Evolutionary conservation across 2,113 vertebrate species (phyloP).

Genomic region (Meleagris gallopavo): DNA sequence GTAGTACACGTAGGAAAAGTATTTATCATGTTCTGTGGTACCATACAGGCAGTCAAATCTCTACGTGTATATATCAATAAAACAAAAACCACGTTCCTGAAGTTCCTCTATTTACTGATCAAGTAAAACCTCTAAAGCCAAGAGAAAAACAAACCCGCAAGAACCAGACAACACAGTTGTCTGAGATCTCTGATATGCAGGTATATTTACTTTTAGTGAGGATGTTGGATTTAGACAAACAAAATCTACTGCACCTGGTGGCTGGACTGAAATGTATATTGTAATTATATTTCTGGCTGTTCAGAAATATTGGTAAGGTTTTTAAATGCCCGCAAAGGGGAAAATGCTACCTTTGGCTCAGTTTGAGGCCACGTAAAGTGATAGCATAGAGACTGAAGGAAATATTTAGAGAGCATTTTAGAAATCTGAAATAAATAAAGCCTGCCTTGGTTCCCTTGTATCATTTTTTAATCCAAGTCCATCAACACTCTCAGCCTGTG

Average conservation of each 20-base stretch:
- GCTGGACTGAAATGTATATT: not conserved
- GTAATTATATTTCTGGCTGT: not conserved
- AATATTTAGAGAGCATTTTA: not conserved
- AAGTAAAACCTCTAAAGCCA: not conserved
- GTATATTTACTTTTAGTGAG: not conserved
- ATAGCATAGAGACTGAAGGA: not conserved
- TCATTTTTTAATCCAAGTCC: not conserved
- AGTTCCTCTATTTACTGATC: constrained; percentile 13
- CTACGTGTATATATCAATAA: constrained; percentile 26
- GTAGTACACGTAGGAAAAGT: not conserved
- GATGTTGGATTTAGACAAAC: not conserved
- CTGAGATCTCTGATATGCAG: not conserved
- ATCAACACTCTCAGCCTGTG: not conserved
- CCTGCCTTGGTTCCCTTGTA: not conserved
- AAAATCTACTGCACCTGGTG: not conserved
- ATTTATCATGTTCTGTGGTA: constrained; percentile 19
- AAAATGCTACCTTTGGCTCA: not conserved
- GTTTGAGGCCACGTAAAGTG: not conserved
- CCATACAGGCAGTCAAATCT: not conserved
- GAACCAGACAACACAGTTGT: not conserved
- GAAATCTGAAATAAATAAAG: not conserved
- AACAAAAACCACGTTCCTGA: constrained; percentile 14
- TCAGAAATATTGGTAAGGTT: not conserved
- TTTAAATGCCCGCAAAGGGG: not conserved
- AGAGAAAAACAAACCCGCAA: not conserved